A percentile compares a stretch with the other conserved stretches of the same genome.
These are phyloP conservation scores for Calliopsis andreniformis DNA, from an alignment of 1,140 invertebrate species.

Conservation along the genomic window DNA sequence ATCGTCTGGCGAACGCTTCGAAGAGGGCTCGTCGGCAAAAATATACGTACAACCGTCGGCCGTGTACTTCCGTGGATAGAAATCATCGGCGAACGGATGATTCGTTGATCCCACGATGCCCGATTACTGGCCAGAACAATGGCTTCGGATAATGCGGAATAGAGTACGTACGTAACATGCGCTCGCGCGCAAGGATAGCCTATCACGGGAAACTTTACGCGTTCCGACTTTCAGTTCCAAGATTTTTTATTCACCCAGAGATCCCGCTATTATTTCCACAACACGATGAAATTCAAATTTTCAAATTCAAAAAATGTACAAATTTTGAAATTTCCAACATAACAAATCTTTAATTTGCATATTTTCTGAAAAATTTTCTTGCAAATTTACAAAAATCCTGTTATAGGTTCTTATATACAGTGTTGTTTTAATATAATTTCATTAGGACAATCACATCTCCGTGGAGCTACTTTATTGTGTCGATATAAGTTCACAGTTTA, in stretches of 20 bases:
- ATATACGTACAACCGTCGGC: conserved; percentile 30
- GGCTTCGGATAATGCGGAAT: conserved; percentile 56
- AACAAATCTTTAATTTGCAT: too few species aligned
- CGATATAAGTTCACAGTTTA: too few species aligned
- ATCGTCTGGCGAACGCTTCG: conserved; percentile 1
- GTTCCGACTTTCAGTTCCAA: conserved; percentile 53
- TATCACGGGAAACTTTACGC: conserved; percentile 44
- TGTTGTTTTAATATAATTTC: too few species aligned
- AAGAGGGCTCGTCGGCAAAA: neutral
- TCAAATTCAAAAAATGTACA: too few species aligned
- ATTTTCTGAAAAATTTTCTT: too few species aligned
- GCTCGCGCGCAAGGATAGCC: conserved; percentile 20
- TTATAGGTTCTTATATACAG: too few species aligned
- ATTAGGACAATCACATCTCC: too few species aligned
- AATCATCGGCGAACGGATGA: conserved; percentile 53
- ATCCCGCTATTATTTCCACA: neutral
- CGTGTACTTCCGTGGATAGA: conserved; percentile 56
- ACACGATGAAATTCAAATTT: conserved; percentile 2
- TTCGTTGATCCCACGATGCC: conserved; percentile 57
- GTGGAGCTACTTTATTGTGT: too few species aligned
- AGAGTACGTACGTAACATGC: conserved; percentile 28
- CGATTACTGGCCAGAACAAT: conserved; percentile 53
- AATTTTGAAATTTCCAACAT: too few species aligned
- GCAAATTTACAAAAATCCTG: too few species aligned
- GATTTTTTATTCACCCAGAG: conserved; percentile 42